These are phyloP conservation scores for Dufourea novaeangliae DNA, from an alignment of 1,140 invertebrate genomes.

Conservation along the genomic window DNA sequence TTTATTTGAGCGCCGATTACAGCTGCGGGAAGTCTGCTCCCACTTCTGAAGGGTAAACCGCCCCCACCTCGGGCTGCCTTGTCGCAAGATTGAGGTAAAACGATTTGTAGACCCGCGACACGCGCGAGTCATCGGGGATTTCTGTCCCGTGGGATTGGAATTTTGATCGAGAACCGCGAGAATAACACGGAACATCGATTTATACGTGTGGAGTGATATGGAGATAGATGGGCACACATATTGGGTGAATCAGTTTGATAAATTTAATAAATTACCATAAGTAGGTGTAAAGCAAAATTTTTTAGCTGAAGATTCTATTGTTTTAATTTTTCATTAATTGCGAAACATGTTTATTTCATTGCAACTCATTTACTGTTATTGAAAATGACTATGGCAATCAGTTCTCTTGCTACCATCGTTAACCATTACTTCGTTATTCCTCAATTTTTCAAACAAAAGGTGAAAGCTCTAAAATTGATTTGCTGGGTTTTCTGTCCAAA, in stretches of 20 bases:
- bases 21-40: conserved; percentile 51
- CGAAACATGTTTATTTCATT: too few relatives aligned
- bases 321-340: too few relatives aligned
- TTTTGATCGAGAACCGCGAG: conserved; percentile 22
- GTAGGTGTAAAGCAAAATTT: too few relatives aligned
- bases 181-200: conserved; percentile 18
- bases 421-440: too few relatives aligned
- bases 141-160: conserved; percentile 25
- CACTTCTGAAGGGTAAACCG: conserved; percentile 52
- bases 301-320: too few relatives aligned
- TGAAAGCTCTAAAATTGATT: too few relatives aligned
- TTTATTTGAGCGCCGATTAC: conserved; percentile 79
- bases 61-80: not conserved
- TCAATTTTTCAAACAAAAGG: too few relatives aligned
- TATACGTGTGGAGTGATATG: not conserved
- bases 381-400: too few relatives aligned
- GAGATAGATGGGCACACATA: too few relatives aligned
- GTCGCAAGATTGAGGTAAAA: conserved; percentile 76
- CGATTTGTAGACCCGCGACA: conserved; percentile 73
- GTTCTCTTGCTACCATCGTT: too few relatives aligned
- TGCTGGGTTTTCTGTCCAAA: too few relatives aligned
- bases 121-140: conserved; percentile 66
- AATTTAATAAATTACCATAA: not conserved
- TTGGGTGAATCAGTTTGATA: not conserved
- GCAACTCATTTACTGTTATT: too few relatives aligned